Evolutionary conservation across 1,140 invertebrate species (phyloP).

Genomic region (Anthonomus grandis): DNA sequence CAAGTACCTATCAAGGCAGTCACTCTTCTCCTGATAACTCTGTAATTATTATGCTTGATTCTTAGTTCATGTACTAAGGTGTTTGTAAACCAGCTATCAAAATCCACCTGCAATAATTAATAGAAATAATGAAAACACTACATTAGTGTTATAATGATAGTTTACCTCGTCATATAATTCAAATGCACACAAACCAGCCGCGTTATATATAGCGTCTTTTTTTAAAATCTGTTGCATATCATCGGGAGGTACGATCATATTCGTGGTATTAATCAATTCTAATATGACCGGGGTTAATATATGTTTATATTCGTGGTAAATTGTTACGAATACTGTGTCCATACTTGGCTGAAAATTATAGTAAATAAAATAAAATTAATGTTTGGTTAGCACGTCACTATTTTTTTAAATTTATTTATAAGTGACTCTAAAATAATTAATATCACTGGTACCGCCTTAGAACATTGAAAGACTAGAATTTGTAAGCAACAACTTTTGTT

Average conservation of each 20-base stretch:
- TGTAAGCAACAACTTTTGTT: too few relatives aligned
- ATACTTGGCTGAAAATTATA: constrained; percentile 67
- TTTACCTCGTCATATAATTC: constrained; percentile 87
- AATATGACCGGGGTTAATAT: constrained; percentile 71
- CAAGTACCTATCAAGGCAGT: constrained; percentile 83
- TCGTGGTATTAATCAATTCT: constrained; percentile 64
- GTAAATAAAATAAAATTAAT: neutral
- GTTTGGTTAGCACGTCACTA: neutral
- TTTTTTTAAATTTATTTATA: neutral
- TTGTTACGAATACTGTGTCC: constrained; percentile 77
- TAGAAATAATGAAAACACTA: neutral
- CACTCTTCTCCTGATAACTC: constrained; percentile 82
- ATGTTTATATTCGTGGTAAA: constrained; percentile 77
- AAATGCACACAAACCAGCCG: constrained; percentile 83
- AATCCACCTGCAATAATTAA: constrained; percentile 65
- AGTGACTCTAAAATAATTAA: too few relatives aligned
- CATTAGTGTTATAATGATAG: constrained; percentile 1
- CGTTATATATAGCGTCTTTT: constrained; percentile 95
- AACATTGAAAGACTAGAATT: too few relatives aligned
- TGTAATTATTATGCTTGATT: constrained; percentile 78
- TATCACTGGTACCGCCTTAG: too few relatives aligned
- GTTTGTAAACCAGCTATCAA: constrained; percentile 89
- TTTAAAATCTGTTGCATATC: constrained; percentile 75
- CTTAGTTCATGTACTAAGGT: constrained; percentile 79
- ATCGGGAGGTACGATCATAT: constrained; percentile 60